These are phyloP conservation scores for Labeo rohita DNA, from an alignment of 2,113 vertebrate species.

Conservation along the genomic window DNA sequence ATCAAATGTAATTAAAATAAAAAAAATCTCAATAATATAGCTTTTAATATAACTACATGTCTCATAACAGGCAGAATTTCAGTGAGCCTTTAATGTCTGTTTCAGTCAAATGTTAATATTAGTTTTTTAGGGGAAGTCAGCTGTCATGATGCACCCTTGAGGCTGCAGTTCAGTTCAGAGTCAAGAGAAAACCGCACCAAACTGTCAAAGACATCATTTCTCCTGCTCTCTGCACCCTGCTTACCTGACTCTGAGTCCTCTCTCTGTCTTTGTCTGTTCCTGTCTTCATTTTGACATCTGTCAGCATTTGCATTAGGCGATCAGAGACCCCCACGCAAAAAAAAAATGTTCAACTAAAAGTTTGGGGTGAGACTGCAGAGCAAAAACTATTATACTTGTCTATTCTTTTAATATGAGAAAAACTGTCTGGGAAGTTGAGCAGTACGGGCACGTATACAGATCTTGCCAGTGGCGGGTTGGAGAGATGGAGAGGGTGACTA, in stretches of 20 bases:
- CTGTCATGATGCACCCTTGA: slow-evolving; percentile 58
- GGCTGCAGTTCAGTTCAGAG: slow-evolving; percentile 55
- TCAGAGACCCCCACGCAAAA: slow-evolving; percentile 74
- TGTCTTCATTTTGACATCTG: slow-evolving; percentile 77
- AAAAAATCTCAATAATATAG: background rate
- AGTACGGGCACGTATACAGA: slow-evolving; percentile 8
- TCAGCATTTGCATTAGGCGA: slow-evolving; percentile 77
- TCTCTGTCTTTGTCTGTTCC: slow-evolving; percentile 61
- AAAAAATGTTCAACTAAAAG: slow-evolving; percentile 73
- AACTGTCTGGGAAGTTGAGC: slow-evolving; percentile 65
- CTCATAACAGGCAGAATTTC: slow-evolving; percentile 52
- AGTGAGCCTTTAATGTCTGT: slow-evolving; percentile 60
- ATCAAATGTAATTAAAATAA: background rate
- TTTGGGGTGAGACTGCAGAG: slow-evolving; percentile 72
- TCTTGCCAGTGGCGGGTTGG: slow-evolving; percentile 33
- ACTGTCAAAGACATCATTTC: slow-evolving; percentile 65
- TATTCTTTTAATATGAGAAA: slow-evolving; percentile 69
- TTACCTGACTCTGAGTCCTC: slow-evolving; percentile 6
- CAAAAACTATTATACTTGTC: slow-evolving; percentile 65
- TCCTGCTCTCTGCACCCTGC: slow-evolving; percentile 43
- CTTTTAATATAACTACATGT: background rate
- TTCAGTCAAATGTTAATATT: slow-evolving; percentile 66
- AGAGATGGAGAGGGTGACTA: background rate
- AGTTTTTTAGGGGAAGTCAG: slow-evolving; percentile 65
- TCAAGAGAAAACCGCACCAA: slow-evolving; percentile 50